Base-by-base conservation (phyloP, 2,888 invertebrate genomes). In the Drosophila mimetica region DNA sequence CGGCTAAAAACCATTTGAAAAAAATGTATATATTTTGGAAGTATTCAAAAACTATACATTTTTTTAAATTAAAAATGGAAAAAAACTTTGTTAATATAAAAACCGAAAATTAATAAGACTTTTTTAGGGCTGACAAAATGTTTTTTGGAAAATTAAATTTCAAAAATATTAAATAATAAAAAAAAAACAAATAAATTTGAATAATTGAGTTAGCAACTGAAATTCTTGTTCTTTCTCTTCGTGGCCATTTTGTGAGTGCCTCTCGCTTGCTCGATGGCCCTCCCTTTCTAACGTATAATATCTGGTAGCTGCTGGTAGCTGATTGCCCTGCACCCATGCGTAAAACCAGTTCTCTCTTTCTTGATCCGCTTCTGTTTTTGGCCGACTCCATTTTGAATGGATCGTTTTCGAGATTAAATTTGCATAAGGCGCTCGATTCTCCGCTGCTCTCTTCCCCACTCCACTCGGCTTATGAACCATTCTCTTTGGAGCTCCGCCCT, bases 371-470 rank as follows among this genome's bases (percentile, higher is more conserved):
- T 77, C 85, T 71, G 81, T 76, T 88, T 70, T 77, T 54, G 86
- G 81, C 71, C 44, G 63, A 77, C 84, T 71, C 89, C 89, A 89
- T 89, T 84, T 82, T 84, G 66, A 71, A 39, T 53, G 69, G 64
- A 47, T 22, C 50, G 51, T 11, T 39, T 18, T 16, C 37, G 20
- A 66, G 51, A 85, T 89, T 76, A 88, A 48, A 87, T 89, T 82
- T 83, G 87, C 86, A 83, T 83, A 76, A 60, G 64, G 32, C 69
- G 55, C 48, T 30, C 42, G 28, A 39, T 37, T 46, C 46, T 64
- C 51, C 6, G 20, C 22, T n/a, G 28, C 64, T 73, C 73, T 61
- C 73, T 72, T 13, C 32, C 16, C 53, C 32, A 50, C 41, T 32
- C 14, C 25, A 34, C 47, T 18, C 30, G 36, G 3, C 2, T 41